Evolutionary conservation across 2,113 vertebrate genomes (phyloP).

Genomic region (Hypomesus transpacificus): DNA sequence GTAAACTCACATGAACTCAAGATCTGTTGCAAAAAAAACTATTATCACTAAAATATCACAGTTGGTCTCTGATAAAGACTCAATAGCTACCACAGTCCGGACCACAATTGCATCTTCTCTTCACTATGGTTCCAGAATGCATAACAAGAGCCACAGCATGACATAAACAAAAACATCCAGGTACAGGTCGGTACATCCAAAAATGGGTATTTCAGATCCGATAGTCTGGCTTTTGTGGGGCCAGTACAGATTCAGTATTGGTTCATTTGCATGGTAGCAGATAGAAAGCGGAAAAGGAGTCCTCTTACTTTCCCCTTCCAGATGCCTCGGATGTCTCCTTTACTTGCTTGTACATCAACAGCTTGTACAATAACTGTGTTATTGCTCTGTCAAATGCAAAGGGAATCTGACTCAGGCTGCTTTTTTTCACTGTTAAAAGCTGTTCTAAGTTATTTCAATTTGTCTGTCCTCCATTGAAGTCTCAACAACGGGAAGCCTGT

Average conservation of each 20-base stretch:
- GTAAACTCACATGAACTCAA: too few relatives aligned
- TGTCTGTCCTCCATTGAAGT: constrained; percentile 45
- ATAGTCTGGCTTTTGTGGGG: constrained; percentile 12
- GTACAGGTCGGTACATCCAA: too few relatives aligned
- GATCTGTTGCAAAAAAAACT: background rate
- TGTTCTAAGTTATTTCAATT: constrained; percentile 59
- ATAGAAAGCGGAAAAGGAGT: constrained; percentile 29
- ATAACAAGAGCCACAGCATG: too few relatives aligned
- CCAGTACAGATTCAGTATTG: constrained; percentile 32
- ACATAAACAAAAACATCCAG: too few relatives aligned
- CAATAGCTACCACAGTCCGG: too few relatives aligned
- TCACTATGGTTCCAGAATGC: too few relatives aligned
- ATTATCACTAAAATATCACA: too few relatives aligned
- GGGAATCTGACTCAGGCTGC: constrained; percentile 42
- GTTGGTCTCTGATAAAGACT: too few relatives aligned
- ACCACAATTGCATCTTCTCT: too few relatives aligned
- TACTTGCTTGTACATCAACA: constrained; percentile 41
- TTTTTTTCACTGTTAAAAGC: constrained; percentile 62
- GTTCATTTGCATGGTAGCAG: constrained; percentile 34
- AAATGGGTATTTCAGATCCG: constrained; percentile 14
- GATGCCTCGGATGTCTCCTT: constrained; percentile 19
- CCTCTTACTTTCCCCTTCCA: constrained; percentile 20
- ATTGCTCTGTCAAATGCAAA: constrained; percentile 48
- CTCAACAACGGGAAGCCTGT: constrained; percentile 36
- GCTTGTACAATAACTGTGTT: constrained; percentile 31